These are phyloP conservation scores for Eidolon dupreanum DNA, from an alignment of 2,797 vertebrate species.

Conservation along the genomic window DNA sequence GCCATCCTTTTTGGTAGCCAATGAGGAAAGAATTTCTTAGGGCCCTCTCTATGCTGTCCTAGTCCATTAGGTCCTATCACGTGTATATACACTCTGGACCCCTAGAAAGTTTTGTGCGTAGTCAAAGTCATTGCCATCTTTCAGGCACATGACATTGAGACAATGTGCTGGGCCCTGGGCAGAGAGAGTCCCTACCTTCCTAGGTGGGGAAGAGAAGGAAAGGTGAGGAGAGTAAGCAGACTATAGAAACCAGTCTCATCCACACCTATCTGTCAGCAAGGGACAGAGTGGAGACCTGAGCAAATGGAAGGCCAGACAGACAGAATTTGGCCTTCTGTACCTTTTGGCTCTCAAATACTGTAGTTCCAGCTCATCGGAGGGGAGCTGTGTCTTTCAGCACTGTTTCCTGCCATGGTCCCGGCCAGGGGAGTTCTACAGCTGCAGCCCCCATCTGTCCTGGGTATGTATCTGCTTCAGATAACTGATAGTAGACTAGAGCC, in stretches of 20 bases:
- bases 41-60: not conserved
- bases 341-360: not conserved
- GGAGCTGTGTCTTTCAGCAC: not conserved
- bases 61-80: not conserved
- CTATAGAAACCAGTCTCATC: not conserved
- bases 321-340: not conserved
- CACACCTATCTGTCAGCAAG: not conserved
- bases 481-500: not conserved
- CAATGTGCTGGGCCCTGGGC: not conserved
- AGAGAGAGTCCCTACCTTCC: not conserved
- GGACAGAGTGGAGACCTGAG: not conserved
- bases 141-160: not conserved
- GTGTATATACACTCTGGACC: not conserved
- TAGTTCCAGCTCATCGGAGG: not conserved
- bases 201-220: not conserved
- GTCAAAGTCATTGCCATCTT: not conserved
- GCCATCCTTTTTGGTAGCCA: not conserved
- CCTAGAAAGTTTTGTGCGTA: not conserved
- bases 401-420: not conserved
- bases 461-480: not conserved
- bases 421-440: not conserved
- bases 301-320: not conserved
- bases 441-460: fast-evolving
- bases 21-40: not conserved
- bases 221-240: not conserved